Conservation (phyloP, 1,140 invertebrate species). For the Philotrypesis tridentata region DNA sequence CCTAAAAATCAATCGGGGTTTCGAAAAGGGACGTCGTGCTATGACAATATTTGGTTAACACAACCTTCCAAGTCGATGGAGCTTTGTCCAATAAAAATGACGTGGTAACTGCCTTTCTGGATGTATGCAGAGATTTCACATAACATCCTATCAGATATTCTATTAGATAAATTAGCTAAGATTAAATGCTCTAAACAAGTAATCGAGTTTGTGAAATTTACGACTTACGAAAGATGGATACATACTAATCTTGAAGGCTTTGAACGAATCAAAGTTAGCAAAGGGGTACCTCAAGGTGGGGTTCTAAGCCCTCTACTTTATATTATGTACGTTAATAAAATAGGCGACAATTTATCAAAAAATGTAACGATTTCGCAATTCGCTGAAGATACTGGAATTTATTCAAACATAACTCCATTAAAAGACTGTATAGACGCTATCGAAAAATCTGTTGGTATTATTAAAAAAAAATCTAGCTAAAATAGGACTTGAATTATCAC, state of each 20-base stretch:
- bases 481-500: neutral
- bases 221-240: neutral
- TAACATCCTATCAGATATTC: neutral
- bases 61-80: neutral
- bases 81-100: neutral
- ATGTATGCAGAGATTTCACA: constrained; percentile 21
- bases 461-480: neutral
- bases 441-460: neutral
- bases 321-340: neutral
- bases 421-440: neutral
- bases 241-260: neutral
- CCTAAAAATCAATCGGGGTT: no score
- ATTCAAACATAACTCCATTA: neutral
- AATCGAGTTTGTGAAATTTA: neutral
- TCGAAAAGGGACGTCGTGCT: neutral
- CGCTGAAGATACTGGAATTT: constrained; percentile 5
- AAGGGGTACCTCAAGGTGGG: constrained; percentile 10
- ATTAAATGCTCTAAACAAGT: neutral
- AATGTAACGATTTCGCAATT: neutral
- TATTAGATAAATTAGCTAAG: neutral
- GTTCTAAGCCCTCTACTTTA: neutral
- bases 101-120: constrained; percentile 6
- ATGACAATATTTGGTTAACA: neutral
- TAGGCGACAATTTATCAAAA: neutral
- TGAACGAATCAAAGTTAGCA: neutral